A percentile compares a stretch with the other conserved stretches of the same genome.
Conservation (phyloP, 2,797 vertebrate species). For the Rhadinocentrus ornatus region DNA sequence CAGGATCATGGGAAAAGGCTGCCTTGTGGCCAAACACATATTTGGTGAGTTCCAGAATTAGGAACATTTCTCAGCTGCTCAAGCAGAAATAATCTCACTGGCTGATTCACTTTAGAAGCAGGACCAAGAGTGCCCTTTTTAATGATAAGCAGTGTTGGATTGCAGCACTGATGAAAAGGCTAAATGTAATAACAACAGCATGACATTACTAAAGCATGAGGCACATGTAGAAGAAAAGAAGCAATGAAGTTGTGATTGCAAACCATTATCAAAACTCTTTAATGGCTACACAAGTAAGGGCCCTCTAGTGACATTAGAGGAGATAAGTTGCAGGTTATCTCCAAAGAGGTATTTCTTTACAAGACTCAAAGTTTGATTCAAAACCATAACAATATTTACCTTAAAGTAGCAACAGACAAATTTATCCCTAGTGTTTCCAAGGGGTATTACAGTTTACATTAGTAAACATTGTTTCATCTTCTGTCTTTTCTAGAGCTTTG, state of each 20-base stretch:
- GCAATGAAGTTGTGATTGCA: background rate
- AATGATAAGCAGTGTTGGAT: slow-evolving; percentile 33
- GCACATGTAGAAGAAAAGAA: background rate
- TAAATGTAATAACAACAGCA: slow-evolving; percentile 13
- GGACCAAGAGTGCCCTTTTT: slow-evolving; percentile 29
- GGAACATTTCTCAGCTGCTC: slow-evolving; percentile 63
- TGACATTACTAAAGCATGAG: slow-evolving; percentile 8
- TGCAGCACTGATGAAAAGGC: slow-evolving; percentile 25
- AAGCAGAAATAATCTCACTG: slow-evolving; percentile 61
- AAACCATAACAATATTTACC: background rate
- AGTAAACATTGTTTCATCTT: background rate
- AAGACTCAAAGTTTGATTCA: background rate
- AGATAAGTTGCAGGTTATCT: background rate
- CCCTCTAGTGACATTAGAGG: background rate
- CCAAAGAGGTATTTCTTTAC: background rate
- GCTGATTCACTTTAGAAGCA: slow-evolving; percentile 48
- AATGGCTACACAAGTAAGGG: background rate
- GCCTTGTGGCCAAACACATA: slow-evolving; percentile 38
- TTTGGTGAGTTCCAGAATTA: slow-evolving; percentile 45
- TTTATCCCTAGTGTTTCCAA: background rate
- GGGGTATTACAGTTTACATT: background rate
- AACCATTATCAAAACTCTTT: slow-evolving; percentile 8
- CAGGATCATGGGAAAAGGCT: slow-evolving; percentile 38
- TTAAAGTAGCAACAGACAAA: background rate
- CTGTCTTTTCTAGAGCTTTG: background rate